Evolutionary conservation across 2,888 invertebrate genomes (phyloP).

Genomic region (Mycalesis mineus): DNA sequence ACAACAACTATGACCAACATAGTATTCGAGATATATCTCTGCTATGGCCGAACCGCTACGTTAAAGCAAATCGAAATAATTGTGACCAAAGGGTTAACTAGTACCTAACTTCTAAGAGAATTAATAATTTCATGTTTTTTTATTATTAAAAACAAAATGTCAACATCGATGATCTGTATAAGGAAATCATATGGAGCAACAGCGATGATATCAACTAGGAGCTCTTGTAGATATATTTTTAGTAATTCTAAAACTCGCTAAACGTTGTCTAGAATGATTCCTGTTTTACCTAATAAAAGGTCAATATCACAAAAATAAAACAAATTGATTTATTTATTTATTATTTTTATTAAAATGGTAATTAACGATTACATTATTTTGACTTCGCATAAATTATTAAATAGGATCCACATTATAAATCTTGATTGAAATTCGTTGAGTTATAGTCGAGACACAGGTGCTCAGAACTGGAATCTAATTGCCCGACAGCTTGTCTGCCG

Average conservation of each 20-base stretch:
- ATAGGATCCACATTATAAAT: background rate
- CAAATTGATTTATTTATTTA: background rate
- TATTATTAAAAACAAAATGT: too few species aligned
- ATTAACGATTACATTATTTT: background rate
- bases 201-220: background rate
- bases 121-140: too few species aligned
- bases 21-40: too few species aligned
- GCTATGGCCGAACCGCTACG: too few species aligned
- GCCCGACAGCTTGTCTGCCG: background rate
- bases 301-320: background rate
- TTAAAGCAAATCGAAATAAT: too few species aligned
- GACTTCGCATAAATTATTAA: background rate
- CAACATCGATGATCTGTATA: too few species aligned
- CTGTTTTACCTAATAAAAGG: background rate
- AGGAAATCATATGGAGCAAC: too few species aligned
- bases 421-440: background rate
- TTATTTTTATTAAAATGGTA: background rate
- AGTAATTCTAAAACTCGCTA: background rate
- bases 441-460: background rate
- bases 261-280: background rate
- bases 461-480: slow-evolving; percentile 2
- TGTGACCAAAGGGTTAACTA: too few species aligned
- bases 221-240: background rate
- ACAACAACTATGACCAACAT: too few species aligned
- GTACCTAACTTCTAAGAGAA: too few species aligned